Evolutionary conservation across 2,113 vertebrate genomes (phyloP).

Genomic region (Symphodus melops): DNA sequence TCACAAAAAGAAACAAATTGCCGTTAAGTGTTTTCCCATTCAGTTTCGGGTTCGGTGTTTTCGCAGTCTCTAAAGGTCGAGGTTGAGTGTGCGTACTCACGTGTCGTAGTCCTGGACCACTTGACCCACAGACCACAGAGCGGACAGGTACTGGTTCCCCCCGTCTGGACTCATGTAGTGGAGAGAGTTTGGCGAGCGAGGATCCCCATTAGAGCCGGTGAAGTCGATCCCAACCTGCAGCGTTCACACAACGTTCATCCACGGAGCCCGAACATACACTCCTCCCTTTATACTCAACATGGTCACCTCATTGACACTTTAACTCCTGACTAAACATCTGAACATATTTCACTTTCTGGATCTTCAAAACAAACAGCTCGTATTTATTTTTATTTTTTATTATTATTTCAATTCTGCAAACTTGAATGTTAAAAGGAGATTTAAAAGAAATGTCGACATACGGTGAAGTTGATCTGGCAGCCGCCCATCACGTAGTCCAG

Average conservation of each 20-base stretch:
- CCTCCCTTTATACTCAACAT: too few species aligned
- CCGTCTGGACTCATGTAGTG: slow-evolving; percentile 92
- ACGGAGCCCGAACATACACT: too few species aligned
- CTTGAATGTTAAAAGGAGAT: too few species aligned
- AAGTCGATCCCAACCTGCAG: slow-evolving; percentile 94
- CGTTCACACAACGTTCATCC: not conserved
- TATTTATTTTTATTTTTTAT: too few species aligned
- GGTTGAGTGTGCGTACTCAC: slow-evolving; percentile 72
- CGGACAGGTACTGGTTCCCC: slow-evolving; percentile 91
- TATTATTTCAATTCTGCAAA: too few species aligned
- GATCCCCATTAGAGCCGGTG: slow-evolving; percentile 94
- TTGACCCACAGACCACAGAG: slow-evolving; percentile 92
- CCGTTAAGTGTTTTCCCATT: too few species aligned
- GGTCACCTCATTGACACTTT: too few species aligned
- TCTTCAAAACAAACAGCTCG: too few species aligned
- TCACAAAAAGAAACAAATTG: too few species aligned
- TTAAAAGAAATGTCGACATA: slow-evolving; percentile 28
- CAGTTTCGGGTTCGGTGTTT: not conserved
- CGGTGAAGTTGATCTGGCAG: slow-evolving; percentile 78
- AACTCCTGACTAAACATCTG: too few species aligned
- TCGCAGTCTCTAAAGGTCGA: not conserved
- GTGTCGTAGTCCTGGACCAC: slow-evolving; percentile 95
- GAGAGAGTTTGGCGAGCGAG: slow-evolving; percentile 90
- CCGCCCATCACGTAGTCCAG: slow-evolving; percentile 79
- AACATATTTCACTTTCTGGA: too few species aligned